Evolutionary conservation across 1,140 invertebrate genomes (phyloP), one percentile per base, ranked within the genome.

Genomic region (Parasteatoda tepidariorum): DNA sequence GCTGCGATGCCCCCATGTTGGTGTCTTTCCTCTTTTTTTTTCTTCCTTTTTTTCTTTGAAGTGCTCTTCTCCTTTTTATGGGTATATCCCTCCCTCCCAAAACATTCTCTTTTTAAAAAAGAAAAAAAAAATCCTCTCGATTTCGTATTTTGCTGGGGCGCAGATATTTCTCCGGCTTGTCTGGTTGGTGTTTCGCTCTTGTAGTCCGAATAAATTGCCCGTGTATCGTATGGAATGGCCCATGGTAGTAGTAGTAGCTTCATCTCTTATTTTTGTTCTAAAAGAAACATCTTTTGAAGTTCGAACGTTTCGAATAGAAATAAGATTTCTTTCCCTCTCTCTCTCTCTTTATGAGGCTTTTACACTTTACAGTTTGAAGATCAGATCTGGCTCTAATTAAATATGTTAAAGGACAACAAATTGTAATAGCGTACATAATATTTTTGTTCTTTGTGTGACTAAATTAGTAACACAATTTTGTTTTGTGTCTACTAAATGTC

Each of bases 181-280:
- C 74, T 76, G 74, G 74, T 18, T 61, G 34, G 59, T 66, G 61
- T 76, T 76, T 76, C 38, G 62, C 54, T 55, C 59, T 76, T 76
- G 74, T 76, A 76, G 59, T 64, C 59, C 74, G 38, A 76, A 76
- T 76, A 76, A 76, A 76, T 76, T 76, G 61, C 74, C 74, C 74
- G 61, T 76, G 74, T 76, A 64, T 76, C 61, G 61, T 31, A 31
- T 34, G 24, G 38, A 76, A 76, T 66, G 74, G 74, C 61, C 38
- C 18, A 11, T 15, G 38, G 74, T 31, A 76, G 59, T 34, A 76
- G 59, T 64, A 64, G 41, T 64, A 9, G 62, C 18, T 2, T 26
- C 31, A 31, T 68, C 34, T 34, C 55, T 61, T 61, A 7, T 24
- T 61, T 59, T 74, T 57, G 33, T 71, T 71, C 33, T 26, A 71